Conservation (phyloP, 2,888 invertebrate genomes). For the Ptilodon capucinus region DNA sequence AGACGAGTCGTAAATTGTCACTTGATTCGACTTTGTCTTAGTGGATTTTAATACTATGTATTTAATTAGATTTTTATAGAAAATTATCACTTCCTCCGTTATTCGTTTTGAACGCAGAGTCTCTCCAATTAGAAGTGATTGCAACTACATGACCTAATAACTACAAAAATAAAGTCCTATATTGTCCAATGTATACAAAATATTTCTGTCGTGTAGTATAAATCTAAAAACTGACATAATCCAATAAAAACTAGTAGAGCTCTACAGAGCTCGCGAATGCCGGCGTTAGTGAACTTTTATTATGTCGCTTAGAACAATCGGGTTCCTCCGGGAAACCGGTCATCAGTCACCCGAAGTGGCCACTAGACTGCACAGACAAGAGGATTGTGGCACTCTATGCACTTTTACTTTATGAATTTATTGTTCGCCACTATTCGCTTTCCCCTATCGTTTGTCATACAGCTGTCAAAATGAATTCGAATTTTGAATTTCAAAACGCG, state of each 20-base stretch:
- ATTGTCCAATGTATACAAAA: too few relatives aligned
- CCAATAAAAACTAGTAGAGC: conserved; percentile 12
- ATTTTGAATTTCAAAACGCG: conserved; percentile 13
- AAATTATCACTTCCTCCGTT: too few relatives aligned
- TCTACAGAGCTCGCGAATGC: conserved; percentile 15
- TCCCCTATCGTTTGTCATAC: conserved; percentile 58
- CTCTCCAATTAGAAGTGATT: too few relatives aligned
- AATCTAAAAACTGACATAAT: neutral
- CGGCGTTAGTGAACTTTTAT: conserved; percentile 23
- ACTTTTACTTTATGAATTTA: conserved; percentile 63
- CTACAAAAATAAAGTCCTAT: too few relatives aligned
- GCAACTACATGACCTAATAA: too few relatives aligned
- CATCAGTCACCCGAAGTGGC: conserved; percentile 60
- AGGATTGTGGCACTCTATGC: conserved; percentile 59
- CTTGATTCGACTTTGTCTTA: neutral
- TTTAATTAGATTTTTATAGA: too few relatives aligned
- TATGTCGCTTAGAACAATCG: conserved; percentile 43
- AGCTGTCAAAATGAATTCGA: conserved; percentile 40
- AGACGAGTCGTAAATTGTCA: neutral
- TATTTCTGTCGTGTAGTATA: too few relatives aligned
- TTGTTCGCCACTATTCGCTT: conserved; percentile 58
- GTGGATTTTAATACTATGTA: too few relatives aligned
- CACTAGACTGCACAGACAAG: conserved; percentile 54
- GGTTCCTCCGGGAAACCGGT: conserved; percentile 46
- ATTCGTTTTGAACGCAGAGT: too few relatives aligned